Conservation (phyloP, 2,113 vertebrate species). For the Rhagologus leucostigma region DNA sequence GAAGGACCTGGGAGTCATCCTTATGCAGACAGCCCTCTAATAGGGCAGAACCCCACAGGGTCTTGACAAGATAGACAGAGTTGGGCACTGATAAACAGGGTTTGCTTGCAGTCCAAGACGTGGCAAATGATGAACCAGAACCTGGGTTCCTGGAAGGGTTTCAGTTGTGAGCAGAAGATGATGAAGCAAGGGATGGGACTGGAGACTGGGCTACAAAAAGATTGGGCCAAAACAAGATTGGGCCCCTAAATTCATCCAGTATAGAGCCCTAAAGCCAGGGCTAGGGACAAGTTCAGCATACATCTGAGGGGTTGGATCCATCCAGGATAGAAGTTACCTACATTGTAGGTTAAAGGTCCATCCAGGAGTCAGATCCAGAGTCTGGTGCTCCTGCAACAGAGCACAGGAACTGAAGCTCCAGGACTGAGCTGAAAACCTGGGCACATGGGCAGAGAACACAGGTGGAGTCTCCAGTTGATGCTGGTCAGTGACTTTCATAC, state of each 20-base stretch:
- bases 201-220: neutral
- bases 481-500: neutral
- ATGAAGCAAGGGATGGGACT: neutral
- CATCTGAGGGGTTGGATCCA: neutral
- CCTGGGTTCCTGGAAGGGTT: neutral
- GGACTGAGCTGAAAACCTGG: neutral
- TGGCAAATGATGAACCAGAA: neutral
- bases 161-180: neutral
- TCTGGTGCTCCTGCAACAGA: accelerated
- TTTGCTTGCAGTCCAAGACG: neutral
- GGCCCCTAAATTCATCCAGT: neutral
- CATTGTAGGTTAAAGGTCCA: neutral
- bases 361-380: neutral
- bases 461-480: accelerated
- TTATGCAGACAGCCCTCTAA: neutral
- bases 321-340: neutral
- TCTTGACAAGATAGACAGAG: neutral
- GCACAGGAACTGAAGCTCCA: neutral
- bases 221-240: accelerated
- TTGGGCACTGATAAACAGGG: neutral
- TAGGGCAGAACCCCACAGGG: neutral
- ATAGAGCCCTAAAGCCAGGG: neutral
- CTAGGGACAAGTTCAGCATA: neutral
- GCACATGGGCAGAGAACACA: neutral
- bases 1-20: neutral